Evolutionary conservation across 1,140 invertebrate species (phyloP).

Genomic region (Holcopasites calliopsidis): DNA sequence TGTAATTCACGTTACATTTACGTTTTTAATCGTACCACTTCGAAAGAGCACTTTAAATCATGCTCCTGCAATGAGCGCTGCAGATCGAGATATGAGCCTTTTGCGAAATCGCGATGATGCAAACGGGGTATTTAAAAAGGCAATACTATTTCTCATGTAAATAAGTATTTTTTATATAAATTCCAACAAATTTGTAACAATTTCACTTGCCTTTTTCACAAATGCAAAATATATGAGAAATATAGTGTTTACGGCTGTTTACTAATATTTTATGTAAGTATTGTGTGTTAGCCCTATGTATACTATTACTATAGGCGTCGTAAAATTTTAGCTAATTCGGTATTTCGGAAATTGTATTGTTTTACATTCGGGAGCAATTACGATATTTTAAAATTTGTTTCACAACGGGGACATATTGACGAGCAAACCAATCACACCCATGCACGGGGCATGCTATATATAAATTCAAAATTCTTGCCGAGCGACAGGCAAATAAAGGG

Average conservation of each 20-base stretch:
- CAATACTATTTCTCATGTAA: background rate
- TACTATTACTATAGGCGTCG: background rate
- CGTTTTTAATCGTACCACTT: constrained; percentile 2
- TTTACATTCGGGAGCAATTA: background rate
- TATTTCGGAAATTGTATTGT: background rate
- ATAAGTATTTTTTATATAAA: background rate
- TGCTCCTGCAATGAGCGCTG: no score
- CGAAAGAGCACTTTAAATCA: background rate
- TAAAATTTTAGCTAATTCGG: background rate
- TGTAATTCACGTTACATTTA: background rate
- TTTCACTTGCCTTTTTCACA: background rate
- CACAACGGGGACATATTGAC: background rate
- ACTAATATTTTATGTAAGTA: background rate
- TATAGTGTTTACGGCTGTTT: background rate
- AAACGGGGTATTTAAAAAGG: background rate
- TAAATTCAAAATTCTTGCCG: constrained; percentile 25
- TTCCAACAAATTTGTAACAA: background rate
- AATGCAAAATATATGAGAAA: background rate
- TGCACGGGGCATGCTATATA: constrained; percentile 3
- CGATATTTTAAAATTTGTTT: constrained; percentile 8
- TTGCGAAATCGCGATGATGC: background rate
- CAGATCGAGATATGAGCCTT: background rate
- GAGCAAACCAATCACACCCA: constrained; percentile 6
- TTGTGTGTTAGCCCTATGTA: background rate
- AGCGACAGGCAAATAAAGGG: background rate